phyloP scores from a whole-genome alignment of 2,888 invertebrate genomes.

The Aphrophora alni region DNA sequence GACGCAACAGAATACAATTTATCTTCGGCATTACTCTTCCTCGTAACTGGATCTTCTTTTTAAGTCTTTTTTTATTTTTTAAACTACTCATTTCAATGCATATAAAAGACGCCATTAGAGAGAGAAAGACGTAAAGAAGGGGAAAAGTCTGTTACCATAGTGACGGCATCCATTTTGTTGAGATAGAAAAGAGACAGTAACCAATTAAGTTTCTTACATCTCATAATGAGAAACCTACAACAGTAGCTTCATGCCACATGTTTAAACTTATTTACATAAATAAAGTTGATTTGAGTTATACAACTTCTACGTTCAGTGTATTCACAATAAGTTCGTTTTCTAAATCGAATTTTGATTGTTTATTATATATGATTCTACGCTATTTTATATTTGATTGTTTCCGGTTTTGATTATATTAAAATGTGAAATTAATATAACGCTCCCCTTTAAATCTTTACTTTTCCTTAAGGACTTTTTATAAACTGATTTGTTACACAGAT shows the following conservation, averaged over 20 bases:
- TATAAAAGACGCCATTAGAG: conserved; percentile 34
- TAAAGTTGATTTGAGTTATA: background rate
- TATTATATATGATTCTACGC: too few relatives aligned
- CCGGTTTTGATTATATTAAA: too few relatives aligned
- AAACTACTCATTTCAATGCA: conserved; percentile 35
- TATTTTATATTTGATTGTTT: too few relatives aligned
- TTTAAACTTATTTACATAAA: background rate
- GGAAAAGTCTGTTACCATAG: background rate
- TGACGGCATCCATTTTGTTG: conserved; percentile 2
- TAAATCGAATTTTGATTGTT: too few relatives aligned
- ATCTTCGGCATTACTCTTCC: too few relatives aligned
- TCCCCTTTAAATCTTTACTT: background rate
- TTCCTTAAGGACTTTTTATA: background rate
- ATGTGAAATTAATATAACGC: background rate
- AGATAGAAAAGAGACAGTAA: conserved; percentile 6
- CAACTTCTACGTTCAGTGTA: too few relatives aligned
- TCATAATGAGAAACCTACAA: background rate
- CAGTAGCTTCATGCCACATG: background rate
- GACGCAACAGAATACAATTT: background rate
- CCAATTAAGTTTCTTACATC: background rate
- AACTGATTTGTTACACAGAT: background rate
- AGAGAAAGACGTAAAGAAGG: background rate
- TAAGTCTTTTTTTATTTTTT: conserved; percentile 30
- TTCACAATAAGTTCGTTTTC: too few relatives aligned
- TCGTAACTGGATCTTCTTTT: background rate